Conservation (phyloP, 2,797 vertebrate species). For the Pantherophis alleghaniensis region DNA sequence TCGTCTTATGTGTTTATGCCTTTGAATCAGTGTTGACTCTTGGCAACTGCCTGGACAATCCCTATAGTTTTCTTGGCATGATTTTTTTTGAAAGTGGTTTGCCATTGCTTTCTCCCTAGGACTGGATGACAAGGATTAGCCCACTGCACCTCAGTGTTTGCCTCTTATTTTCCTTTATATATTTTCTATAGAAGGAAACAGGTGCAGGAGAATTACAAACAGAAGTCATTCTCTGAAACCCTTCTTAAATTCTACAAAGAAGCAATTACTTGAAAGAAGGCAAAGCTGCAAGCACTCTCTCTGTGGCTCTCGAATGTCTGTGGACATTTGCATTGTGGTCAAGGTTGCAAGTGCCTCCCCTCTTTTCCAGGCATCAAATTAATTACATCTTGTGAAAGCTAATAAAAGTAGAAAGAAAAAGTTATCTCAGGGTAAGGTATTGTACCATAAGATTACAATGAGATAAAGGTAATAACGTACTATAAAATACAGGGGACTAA, state of each 20-base stretch:
- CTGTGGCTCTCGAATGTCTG: background rate
- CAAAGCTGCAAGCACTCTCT: background rate
- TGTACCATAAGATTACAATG: background rate
- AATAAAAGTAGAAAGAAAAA: background rate
- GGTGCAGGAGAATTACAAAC: background rate
- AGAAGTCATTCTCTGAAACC: background rate
- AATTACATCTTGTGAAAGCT: background rate
- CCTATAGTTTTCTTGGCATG: background rate
- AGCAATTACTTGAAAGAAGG: background rate
- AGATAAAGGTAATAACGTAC: background rate
- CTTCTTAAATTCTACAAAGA: background rate
- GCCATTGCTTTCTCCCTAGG: background rate
- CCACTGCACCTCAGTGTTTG: background rate
- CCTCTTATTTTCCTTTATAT: background rate
- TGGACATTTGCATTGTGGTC: background rate
- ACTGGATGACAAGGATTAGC: background rate
- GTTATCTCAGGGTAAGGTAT: background rate
- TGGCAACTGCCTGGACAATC: background rate
- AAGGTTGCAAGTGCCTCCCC: background rate
- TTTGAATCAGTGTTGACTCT: background rate
- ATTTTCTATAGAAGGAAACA: background rate
- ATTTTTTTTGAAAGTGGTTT: background rate
- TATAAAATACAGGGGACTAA: background rate
- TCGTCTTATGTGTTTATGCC: background rate
- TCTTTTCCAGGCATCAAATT: background rate